Percentiles rank a stretch among this genome's conserved stretches.
phyloP scores from a whole-genome alignment of 2,797 vertebrate species.

The Channa striata region DNA sequence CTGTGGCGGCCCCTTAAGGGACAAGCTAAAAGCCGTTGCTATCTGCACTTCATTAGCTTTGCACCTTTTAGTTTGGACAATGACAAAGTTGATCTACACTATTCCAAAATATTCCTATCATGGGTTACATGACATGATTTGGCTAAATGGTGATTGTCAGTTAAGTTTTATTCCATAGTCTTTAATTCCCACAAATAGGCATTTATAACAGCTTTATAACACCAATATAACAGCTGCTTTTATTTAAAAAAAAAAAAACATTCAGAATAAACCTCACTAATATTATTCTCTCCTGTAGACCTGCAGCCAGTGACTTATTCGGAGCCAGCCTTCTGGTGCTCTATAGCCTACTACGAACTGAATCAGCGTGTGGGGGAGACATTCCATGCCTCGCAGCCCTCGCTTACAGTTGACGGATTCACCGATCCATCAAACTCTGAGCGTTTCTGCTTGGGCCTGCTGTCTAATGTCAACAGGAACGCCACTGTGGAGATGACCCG shows the following conservation, averaged over 20 bases:
- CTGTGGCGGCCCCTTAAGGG: too few relatives aligned
- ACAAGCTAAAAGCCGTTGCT: too few relatives aligned
- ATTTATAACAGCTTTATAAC: too few relatives aligned
- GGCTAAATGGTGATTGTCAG: too few relatives aligned
- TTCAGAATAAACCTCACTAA: not conserved
- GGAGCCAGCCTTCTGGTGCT: conserved; percentile 99
- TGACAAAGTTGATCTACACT: too few relatives aligned
- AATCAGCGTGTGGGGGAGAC: conserved; percentile 99
- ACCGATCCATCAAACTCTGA: conserved; percentile 99
- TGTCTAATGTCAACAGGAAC: conserved; percentile 98
- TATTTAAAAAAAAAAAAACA: not conserved
- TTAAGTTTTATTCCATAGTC: too few relatives aligned
- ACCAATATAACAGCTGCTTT: too few relatives aligned
- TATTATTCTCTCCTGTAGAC: conserved; percentile 79
- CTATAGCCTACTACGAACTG: conserved; percentile 98
- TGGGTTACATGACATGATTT: too few relatives aligned
- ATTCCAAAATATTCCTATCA: too few relatives aligned
- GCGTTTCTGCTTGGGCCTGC: conserved; percentile 95
- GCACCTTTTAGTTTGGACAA: too few relatives aligned
- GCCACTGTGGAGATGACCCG: conserved; percentile 99
- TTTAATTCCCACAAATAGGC: too few relatives aligned
- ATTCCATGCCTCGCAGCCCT: conserved; percentile 98
- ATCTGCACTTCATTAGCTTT: too few relatives aligned
- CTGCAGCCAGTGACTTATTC: conserved; percentile 98
- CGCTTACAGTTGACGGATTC: conserved; percentile 96